Base-by-base conservation (phyloP, 2,113 vertebrate species). In the Balaeniceps rex region DNA sequence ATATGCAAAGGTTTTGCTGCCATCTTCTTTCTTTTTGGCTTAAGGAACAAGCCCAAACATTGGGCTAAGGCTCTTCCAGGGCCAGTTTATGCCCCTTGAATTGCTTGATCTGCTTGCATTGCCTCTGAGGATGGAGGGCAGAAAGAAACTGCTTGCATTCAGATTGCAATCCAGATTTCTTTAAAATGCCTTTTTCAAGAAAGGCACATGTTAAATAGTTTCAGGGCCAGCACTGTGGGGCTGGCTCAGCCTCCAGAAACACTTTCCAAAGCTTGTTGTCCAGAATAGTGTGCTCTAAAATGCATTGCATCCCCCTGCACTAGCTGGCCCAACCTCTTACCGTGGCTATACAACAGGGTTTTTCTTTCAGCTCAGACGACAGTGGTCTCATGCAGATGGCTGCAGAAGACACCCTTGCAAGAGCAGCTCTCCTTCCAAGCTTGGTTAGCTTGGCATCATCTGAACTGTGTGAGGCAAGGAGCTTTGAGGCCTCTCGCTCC, bases 261-360 rank as follows among this genome's bases (percentile, higher is more conserved):
- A 14, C 38, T 91, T 92, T 85, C 74, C 58, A 91, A 87, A 95
- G 29, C 34, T 83, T 71, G 14, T 52, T 51, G 72, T 90, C 83
- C 57, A 38, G 65, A 68, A 38, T 3, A 84, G 47, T 0, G 11
- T 55, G 49, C 57, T 88, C 57, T 90, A 54, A 89, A 72, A 47
- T 40, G n/a, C n/a, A 4, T 23, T 36, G 25, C 70, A 16, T 42
- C 33, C 40, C 49, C 49, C 57, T 76, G 44, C 23, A 8, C 47
- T 74, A 36, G 47, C 55, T 88, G 38, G 42, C 72, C 52, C 0
- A 6, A 4, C 24, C 51, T 90, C 31, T 64, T 63, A 24, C 57
- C 5, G 3, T 40, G 40, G 16, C 66, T 0, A 0, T 57, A 44
- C 34, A 82, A 46, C 16, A 15, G 25, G 54, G 12, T 25, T 86